These are phyloP conservation scores for Cantharis flavilabris DNA, from an alignment of 2,888 invertebrate species.

Conservation along the genomic window DNA sequence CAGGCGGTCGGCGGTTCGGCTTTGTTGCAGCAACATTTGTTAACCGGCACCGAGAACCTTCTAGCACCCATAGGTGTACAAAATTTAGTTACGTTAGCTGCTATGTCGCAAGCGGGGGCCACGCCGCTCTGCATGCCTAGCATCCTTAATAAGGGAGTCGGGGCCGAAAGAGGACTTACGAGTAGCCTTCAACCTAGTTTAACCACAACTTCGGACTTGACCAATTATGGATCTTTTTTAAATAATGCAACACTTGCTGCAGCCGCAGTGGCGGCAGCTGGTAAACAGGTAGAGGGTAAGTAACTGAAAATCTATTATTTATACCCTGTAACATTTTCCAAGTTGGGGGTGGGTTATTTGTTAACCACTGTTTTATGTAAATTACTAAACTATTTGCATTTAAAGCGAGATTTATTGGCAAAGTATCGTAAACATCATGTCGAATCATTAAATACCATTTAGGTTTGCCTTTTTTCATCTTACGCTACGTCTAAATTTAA, in stretches of 20 bases:
- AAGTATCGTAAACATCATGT: neutral
- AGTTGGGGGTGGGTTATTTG: slow-evolving; percentile 3
- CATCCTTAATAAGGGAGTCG: slow-evolving; percentile 57
- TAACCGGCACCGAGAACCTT: slow-evolving; percentile 57
- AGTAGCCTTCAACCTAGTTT: slow-evolving; percentile 61
- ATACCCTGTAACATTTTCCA: slow-evolving; percentile 10
- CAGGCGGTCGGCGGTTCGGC: slow-evolving; percentile 47
- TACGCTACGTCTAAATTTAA: neutral
- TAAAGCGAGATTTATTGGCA: slow-evolving; percentile 1
- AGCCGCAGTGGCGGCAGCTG: slow-evolving; percentile 70
- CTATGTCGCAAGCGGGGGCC: slow-evolving; percentile 66
- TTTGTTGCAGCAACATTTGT: slow-evolving; percentile 47
- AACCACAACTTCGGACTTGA: slow-evolving; percentile 65
- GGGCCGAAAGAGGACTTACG: slow-evolving; percentile 40
- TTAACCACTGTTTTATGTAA: slow-evolving; percentile 1
- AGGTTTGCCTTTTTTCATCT: neutral
- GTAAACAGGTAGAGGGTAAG: slow-evolving; percentile 90
- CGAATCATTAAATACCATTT: neutral
- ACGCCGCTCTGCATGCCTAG: slow-evolving; percentile 57
- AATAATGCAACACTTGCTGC: slow-evolving; percentile 76
- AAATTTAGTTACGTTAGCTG: slow-evolving; percentile 88
- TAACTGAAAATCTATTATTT: slow-evolving; percentile 9
- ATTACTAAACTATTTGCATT: slow-evolving; percentile 1
- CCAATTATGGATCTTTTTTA: slow-evolving; percentile 65
- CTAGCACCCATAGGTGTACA: slow-evolving; percentile 85